phyloP scores from a whole-genome alignment of 2,113 vertebrate genomes.

The Heptranchias perlo region DNA sequence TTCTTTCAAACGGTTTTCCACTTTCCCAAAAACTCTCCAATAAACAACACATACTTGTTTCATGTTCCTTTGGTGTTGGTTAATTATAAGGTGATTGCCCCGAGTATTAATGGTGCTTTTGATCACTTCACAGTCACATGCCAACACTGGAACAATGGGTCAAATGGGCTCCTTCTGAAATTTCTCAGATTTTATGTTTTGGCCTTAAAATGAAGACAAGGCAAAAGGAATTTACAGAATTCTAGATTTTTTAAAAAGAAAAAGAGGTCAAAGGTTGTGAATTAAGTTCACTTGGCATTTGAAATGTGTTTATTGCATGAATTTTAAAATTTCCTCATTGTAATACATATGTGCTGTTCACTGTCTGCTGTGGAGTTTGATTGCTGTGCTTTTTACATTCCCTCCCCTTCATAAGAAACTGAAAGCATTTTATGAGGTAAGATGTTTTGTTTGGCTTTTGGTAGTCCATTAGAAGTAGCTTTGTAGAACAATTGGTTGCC shows the following conservation, averaged over 20 bases:
- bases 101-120: not conserved
- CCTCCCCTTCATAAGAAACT: slow-evolving; percentile 83
- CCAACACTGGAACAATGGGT: not conserved
- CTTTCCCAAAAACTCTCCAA: not conserved
- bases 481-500: slow-evolving; percentile 12
- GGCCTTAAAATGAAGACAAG: too few relatives aligned
- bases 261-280: not conserved
- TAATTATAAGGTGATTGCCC: not conserved
- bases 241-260: not conserved
- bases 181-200: not conserved
- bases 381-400: slow-evolving; percentile 85
- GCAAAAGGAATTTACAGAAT: not conserved
- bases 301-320: slow-evolving; percentile 61
- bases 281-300: slow-evolving; percentile 42
- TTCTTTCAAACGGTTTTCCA: not conserved
- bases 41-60: not conserved
- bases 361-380: slow-evolving; percentile 79
- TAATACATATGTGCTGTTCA: slow-evolving; percentile 64
- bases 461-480: slow-evolving; percentile 61
- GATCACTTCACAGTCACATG: not conserved
- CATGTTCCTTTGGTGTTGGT: not conserved
- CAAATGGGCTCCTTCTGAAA: not conserved
- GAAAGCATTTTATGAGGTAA: slow-evolving; percentile 98
- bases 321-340: slow-evolving; percentile 60
- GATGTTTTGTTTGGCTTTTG: slow-evolving; percentile 66